Conservation (phyloP, 2,113 vertebrate genomes). For the Hepsetus odoe region DNA sequence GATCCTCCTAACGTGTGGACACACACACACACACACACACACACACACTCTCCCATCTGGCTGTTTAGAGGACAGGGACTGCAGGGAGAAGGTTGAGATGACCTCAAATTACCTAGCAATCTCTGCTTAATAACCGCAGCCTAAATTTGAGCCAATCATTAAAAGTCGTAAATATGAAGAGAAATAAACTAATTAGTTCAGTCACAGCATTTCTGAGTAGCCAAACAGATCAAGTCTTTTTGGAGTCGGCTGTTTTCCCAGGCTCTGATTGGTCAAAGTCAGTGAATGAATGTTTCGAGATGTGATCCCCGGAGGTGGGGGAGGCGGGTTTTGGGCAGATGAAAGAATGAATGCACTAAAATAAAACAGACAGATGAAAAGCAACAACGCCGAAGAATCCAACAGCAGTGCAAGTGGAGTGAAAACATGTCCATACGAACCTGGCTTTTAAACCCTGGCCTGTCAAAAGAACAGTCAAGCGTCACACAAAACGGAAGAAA, state of each 20-base stretch:
- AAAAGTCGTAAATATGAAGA: background rate
- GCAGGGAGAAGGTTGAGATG: slow-evolving; percentile 28
- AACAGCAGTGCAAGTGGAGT: slow-evolving; percentile 99
- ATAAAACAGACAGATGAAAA: slow-evolving; percentile 87
- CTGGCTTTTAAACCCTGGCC: slow-evolving; percentile 99
- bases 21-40: background rate
- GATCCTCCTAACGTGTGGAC: background rate
- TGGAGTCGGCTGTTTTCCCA: background rate
- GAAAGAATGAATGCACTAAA: slow-evolving; percentile 86
- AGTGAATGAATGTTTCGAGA: slow-evolving; percentile 3
- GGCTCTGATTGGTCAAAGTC: slow-evolving; percentile 22
- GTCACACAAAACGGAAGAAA: slow-evolving; percentile 87
- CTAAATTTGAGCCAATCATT: slow-evolving; percentile 20
- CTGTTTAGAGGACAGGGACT: slow-evolving; percentile 12
- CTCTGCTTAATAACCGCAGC: slow-evolving; percentile 17
- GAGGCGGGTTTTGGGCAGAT: slow-evolving; percentile 81
- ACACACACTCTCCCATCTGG: background rate
- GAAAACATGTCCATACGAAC: slow-evolving; percentile 99
- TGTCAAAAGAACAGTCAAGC: slow-evolving; percentile 99
- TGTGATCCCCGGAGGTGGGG: background rate
- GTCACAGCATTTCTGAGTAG: background rate
- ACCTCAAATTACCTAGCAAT: slow-evolving; percentile 39
- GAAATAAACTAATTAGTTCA: slow-evolving; percentile 5
- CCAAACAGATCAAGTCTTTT: slow-evolving; percentile 11
- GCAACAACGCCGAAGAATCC: slow-evolving; percentile 94